Conservation (phyloP, 2,888 invertebrate genomes). For the Caenorhabditis doughertyi region DNA sequence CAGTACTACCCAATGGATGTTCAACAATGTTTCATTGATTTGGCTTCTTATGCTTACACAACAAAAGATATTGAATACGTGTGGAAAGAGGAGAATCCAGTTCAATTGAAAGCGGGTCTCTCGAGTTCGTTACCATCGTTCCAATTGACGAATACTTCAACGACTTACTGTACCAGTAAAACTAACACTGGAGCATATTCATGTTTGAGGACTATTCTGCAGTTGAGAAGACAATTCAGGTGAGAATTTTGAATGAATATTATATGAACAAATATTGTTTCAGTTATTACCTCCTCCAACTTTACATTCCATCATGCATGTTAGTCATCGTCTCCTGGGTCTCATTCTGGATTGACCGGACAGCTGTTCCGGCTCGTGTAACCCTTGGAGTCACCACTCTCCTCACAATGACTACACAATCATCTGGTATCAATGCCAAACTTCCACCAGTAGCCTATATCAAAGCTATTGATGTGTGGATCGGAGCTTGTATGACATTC, state of each 20-base stretch:
- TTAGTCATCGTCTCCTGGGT: conserved; percentile 82
- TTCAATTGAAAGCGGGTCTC: conserved; percentile 89
- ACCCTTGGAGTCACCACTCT: conserved; percentile 93
- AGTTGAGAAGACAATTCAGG: conserved; percentile 97
- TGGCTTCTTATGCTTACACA: conserved; percentile 99
- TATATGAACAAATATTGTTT: conserved; percentile 45
- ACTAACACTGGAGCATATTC: conserved; percentile 97
- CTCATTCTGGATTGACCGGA: conserved; percentile 80
- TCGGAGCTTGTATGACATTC: conserved; percentile 90
- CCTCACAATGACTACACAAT: conserved; percentile 95
- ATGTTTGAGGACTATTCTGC: conserved; percentile 95
- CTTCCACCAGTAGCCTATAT: conserved; percentile 90
- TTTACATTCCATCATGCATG: conserved; percentile 96
- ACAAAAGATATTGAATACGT: conserved; percentile 93
- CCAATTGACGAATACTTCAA: conserved; percentile 91
- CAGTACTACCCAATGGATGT: conserved; percentile 91
- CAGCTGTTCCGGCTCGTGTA: conserved; percentile 76
- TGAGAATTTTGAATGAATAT: too few species aligned
- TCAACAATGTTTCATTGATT: conserved; percentile 94
- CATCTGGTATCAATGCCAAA: conserved; percentile 74
- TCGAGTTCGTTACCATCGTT: conserved; percentile 90
- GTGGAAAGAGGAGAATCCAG: conserved; percentile 94
- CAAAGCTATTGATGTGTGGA: conserved; percentile 86
- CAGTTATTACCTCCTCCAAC: conserved; percentile 98
- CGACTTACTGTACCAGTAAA: conserved; percentile 96